phyloP scores from a whole-genome alignment of 2,797 vertebrate species.

The Bryconaethiops microstoma region DNA sequence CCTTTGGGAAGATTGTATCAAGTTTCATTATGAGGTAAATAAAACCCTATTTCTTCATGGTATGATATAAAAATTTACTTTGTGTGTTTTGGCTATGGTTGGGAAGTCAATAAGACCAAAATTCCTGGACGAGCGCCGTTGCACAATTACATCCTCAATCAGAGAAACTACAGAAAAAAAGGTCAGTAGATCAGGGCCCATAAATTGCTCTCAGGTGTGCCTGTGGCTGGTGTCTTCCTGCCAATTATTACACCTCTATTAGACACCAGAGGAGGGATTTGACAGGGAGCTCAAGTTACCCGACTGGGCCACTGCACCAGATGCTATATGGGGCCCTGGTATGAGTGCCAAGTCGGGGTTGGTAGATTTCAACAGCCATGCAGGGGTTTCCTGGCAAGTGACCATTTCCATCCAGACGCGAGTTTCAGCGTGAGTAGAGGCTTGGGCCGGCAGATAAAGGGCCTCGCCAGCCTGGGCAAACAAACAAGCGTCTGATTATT shows the following conservation, averaged over 20 bases:
- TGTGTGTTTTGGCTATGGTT: conserved; percentile 30
- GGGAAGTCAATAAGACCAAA: conserved; percentile 6
- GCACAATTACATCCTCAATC: conserved; percentile 34
- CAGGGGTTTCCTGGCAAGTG: conserved; percentile 60
- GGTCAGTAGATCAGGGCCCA: conserved; percentile 37
- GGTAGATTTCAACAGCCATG: conserved; percentile 61
- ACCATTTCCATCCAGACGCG: conserved; percentile 48
- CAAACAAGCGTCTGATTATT: conserved; percentile 76
- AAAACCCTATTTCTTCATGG: conserved; percentile 24
- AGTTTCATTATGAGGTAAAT: conserved; percentile 22
- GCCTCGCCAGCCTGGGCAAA: conserved; percentile 70
- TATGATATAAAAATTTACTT: conserved; percentile 18
- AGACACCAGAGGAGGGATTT: conserved; percentile 50
- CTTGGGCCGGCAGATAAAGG: conserved; percentile 64
- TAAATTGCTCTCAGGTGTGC: conserved; percentile 47
- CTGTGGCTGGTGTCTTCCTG: conserved; percentile 34
- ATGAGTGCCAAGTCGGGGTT: conserved; percentile 48
- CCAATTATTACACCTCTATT: conserved; percentile 41
- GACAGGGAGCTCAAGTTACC: conserved; percentile 46
- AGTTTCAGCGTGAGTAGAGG: conserved; percentile 46
- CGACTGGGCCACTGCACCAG: conserved; percentile 49
- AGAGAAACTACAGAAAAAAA: conserved; percentile 34
- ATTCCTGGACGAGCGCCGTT: conserved; percentile 8
- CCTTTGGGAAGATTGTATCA: conserved; percentile 26
- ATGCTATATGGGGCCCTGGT: conserved; percentile 54